These are phyloP conservation scores for Perizoma flavofasciatum DNA, from an alignment of 2,888 invertebrate species.

Conservation along the genomic window DNA sequence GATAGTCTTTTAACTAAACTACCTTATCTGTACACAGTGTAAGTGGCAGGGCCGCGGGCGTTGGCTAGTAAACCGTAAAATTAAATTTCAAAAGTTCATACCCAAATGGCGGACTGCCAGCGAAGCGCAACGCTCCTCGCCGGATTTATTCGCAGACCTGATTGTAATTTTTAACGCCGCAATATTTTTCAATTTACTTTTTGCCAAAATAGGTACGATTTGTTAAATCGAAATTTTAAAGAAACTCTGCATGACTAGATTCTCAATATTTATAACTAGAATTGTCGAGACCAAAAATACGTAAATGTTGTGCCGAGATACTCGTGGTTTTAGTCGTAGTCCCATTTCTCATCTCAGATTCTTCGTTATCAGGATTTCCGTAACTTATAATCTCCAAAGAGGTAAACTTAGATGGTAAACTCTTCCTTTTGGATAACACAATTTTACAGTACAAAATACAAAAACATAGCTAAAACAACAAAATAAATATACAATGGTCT, in stretches of 20 bases:
- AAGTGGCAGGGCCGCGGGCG: slow-evolving; percentile 16
- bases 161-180: slow-evolving; percentile 42
- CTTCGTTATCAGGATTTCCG: too few species aligned
- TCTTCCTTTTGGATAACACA: too few species aligned
- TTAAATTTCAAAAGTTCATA: slow-evolving; percentile 41
- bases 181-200: slow-evolving; percentile 42
- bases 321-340: neutral
- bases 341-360: too few species aligned
- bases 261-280: neutral
- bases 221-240: slow-evolving; percentile 28
- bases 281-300: too few species aligned
- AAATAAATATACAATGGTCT: too few species aligned
- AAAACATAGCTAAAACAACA: too few species aligned
- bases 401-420: too few species aligned
- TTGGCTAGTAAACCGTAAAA: slow-evolving; percentile 35
- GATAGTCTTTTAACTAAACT: neutral
- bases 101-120: slow-evolving; percentile 39
- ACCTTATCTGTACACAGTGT: slow-evolving; percentile 12
- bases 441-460: too few species aligned
- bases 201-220: slow-evolving; percentile 30
- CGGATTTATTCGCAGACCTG: slow-evolving; percentile 36
- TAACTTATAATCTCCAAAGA: too few species aligned
- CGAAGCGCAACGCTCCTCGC: slow-evolving; percentile 32
- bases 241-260: slow-evolving; percentile 13
- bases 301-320: too few species aligned